A percentile compares a stretch with the other conserved stretches of the same genome.
phyloP scores from a whole-genome alignment of 1,140 invertebrate genomes.

The Macrotrachela quadricornifera region DNA sequence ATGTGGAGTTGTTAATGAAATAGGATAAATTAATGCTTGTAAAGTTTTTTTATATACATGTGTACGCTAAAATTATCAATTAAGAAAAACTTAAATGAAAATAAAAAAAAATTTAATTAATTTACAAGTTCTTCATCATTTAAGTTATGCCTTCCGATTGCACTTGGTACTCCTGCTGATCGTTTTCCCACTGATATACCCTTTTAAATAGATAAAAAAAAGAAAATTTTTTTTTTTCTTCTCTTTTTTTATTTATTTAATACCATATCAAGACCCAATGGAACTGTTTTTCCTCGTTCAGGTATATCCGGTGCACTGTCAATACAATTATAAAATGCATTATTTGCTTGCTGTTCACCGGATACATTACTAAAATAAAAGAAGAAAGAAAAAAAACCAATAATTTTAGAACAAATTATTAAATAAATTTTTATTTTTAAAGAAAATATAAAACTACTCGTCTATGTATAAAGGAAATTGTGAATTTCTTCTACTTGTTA shows the following conservation, averaged over 20 bases:
- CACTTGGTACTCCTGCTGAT: neutral
- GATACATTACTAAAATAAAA: too few species aligned
- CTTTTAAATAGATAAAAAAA: neutral
- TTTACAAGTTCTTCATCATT: slow-evolving; percentile 9
- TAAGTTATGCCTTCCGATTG: neutral
- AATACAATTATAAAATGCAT: slow-evolving; percentile 6
- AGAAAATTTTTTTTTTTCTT: too few species aligned
- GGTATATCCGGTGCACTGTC: slow-evolving; percentile 8
- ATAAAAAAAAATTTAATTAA: neutral
- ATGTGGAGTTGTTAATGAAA: slow-evolving; percentile 94
- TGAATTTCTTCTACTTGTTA: too few species aligned
- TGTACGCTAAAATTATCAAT: neutral
- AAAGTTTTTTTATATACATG: slow-evolving; percentile 99
- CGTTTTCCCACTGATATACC: neutral
- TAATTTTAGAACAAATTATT: too few species aligned
- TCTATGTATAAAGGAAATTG: too few species aligned
- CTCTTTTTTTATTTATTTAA: neutral
- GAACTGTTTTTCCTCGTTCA: neutral
- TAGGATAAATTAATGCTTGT: slow-evolving; percentile 85
- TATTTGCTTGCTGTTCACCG: neutral
- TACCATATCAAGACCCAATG: slow-evolving; percentile 2
- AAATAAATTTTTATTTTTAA: too few species aligned
- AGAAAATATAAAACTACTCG: too few species aligned
- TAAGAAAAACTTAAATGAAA: too few species aligned
- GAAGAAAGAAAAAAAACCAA: too few species aligned